These are phyloP conservation scores for Phymanthus crucifer DNA, from an alignment of 92 coral and sea anemone genomes.

Conservation along the genomic window DNA sequence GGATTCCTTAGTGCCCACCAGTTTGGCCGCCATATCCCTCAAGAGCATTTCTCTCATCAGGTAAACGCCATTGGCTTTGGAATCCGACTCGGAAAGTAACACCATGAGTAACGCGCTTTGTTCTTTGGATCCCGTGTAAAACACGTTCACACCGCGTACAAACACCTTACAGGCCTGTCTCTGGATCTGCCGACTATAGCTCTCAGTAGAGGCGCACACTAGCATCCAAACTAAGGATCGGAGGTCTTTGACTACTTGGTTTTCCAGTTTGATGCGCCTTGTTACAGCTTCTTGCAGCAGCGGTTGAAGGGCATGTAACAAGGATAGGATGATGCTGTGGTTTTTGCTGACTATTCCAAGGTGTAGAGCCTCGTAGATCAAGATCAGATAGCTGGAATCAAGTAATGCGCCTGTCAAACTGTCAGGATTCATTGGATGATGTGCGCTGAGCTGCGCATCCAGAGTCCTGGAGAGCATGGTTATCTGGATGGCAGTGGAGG, in stretches of 20 bases:
- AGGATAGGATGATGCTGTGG: slow-evolving; percentile 37
- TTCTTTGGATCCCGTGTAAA: slow-evolving; percentile 66
- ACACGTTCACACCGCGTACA: slow-evolving; percentile 61
- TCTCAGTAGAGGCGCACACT: slow-evolving; percentile 34
- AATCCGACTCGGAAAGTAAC: slow-evolving; percentile 59
- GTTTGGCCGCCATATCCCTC: slow-evolving; percentile 44
- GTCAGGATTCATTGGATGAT: slow-evolving; percentile 20
- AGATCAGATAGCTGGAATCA: slow-evolving; percentile 38
- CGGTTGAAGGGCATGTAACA: slow-evolving; percentile 70
- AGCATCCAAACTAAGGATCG: slow-evolving; percentile 61
- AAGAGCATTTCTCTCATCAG: slow-evolving; percentile 56
- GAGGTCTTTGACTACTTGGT: slow-evolving; percentile 46
- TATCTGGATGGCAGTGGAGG: slow-evolving; percentile 54
- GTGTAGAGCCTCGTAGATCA: slow-evolving; percentile 52
- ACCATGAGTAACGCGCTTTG: slow-evolving; percentile 80
- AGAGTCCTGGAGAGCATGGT: slow-evolving; percentile 58
- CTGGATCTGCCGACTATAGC: slow-evolving; percentile 44
- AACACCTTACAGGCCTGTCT: slow-evolving; percentile 62
- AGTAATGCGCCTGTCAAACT: slow-evolving; percentile 13
- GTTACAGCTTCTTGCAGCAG: slow-evolving; percentile 42
- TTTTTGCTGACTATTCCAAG: slow-evolving; percentile 50
- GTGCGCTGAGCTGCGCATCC: slow-evolving; percentile 47
- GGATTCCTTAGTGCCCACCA: slow-evolving; percentile 17
- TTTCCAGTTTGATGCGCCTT: slow-evolving; percentile 31
- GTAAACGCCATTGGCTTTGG: slow-evolving; percentile 41